Conservation (phyloP, 2,113 vertebrate genomes). For the Perognathus longimembris region DNA sequence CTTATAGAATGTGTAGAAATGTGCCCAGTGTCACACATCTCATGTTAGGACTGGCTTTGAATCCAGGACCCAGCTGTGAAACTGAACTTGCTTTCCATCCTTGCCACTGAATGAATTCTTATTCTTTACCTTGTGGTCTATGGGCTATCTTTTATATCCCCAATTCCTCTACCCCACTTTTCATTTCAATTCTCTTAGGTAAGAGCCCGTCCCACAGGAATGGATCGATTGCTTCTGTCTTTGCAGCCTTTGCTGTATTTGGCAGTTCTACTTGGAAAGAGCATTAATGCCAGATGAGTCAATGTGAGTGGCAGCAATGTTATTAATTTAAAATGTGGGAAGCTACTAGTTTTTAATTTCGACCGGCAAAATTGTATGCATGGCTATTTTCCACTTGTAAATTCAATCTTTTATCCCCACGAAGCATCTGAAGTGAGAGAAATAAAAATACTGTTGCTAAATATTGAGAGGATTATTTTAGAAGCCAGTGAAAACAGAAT, state of each 20-base stretch:
- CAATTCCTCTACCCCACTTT: neutral
- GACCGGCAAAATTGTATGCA: conserved; percentile 62
- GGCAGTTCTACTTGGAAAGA: conserved; percentile 35
- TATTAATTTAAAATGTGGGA: conserved; percentile 72
- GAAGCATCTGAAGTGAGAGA: conserved; percentile 71
- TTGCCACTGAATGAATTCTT: neutral
- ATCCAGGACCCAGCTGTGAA: neutral
- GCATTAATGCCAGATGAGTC: conserved; percentile 55
- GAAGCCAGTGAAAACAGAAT: conserved; percentile 80
- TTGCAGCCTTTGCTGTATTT: neutral
- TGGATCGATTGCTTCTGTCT: neutral
- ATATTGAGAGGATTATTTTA: conserved; percentile 71
- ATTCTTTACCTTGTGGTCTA: neutral
- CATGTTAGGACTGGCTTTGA: neutral
- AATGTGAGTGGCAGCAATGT: conserved; percentile 51
- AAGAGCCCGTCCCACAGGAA: neutral
- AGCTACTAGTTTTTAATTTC: conserved; percentile 74
- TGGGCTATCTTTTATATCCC: neutral
- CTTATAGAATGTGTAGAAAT: neutral
- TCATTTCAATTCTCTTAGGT: conserved; percentile 9
- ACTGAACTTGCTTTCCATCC: neutral
- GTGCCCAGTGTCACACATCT: neutral
- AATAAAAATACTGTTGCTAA: conserved; percentile 76
- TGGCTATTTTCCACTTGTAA: conserved; percentile 73
- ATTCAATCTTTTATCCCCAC: conserved; percentile 66